Evolutionary conservation across 2,888 invertebrate genomes (phyloP), one percentile per base, ranked within the genome.

Genomic region (Parnassius glacialis): DNA sequence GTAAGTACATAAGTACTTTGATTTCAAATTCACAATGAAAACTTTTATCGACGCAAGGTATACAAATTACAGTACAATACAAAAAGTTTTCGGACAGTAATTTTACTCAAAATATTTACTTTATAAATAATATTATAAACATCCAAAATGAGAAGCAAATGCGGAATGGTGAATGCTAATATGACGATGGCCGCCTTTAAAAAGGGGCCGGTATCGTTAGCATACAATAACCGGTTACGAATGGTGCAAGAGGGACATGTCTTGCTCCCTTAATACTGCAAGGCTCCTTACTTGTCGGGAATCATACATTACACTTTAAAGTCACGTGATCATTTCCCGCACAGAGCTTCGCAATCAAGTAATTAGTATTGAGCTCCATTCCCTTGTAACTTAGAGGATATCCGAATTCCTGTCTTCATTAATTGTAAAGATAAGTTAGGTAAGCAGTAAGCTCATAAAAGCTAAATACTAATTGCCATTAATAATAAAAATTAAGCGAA

Each of bases 191-290:
- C 53, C 63, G 64, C 71, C 74, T 72, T 76, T 77, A 80, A 84
- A 86, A 85, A 81, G 81, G 74, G 79, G 80, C 78, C 74, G 73
- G 65, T 77, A 68, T 80, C 74, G 84, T 89, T 90, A 85, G 84
- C 89, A 89, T 88, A 89, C 87, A 90, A 87, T 89, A 83, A 84
- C 83, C 85, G 82, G 82, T 79, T 81, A 80, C 76, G 81, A 80
- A 80, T 74, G 76, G 77, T 75, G 65, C 65, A 70, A 68, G 68
- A 66, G 73, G 75, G 71, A 81, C 80, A 81, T 78, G 77, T 69
- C 73, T 65, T 69, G 74, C 70, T 71, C 66, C 45, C 11, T n/a
- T n/a, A n/a, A n/a, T n/a, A n/a, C n/a, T n/a, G n/a, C n/a, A n/a
- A n/a, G n/a, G n/a, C n/a, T 11, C 11, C 70, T 64, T 68, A 74